Conservation (phyloP, 1,140 invertebrate genomes). For the Helicoverpa zea region DNA sequence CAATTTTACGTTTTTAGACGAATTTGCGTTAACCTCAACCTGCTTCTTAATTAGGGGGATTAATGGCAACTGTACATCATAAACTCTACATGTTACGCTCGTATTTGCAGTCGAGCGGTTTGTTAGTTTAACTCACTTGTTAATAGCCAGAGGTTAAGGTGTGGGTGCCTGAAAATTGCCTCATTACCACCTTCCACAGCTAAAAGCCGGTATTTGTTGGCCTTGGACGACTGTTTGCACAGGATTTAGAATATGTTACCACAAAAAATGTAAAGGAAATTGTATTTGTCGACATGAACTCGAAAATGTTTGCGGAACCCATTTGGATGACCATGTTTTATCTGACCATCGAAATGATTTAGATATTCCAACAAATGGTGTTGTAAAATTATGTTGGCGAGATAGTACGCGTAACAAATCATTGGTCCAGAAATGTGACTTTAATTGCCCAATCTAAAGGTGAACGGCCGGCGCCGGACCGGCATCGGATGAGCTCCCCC, state of each 20-base stretch:
- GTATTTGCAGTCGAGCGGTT: conserved; percentile 42
- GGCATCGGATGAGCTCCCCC: conserved; percentile 62
- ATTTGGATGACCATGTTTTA: conserved; percentile 33
- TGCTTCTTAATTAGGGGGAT: background rate
- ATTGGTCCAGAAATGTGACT: conserved; percentile 54
- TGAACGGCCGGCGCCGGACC: conserved; percentile 53
- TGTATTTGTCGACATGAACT: conserved; percentile 38
- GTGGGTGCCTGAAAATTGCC: conserved; percentile 53
- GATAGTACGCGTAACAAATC: conserved; percentile 53
- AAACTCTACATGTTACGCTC: conserved; percentile 32
- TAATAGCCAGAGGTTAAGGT: conserved; percentile 53
- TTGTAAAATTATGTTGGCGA: conserved; percentile 25
- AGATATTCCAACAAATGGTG: conserved; percentile 15
- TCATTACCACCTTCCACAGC: conserved; percentile 60
- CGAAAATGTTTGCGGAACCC: conserved; percentile 40
- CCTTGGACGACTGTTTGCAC: conserved; percentile 51
- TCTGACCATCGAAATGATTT: conserved; percentile 18
- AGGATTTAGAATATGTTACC: conserved; percentile 49
- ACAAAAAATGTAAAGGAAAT: conserved; percentile 50
- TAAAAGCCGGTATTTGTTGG: conserved; percentile 61
- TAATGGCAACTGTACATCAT: conserved; percentile 43
- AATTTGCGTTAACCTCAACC: background rate
- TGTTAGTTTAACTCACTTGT: conserved; percentile 46
- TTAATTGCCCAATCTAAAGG: conserved; percentile 63
- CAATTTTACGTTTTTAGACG: conserved; percentile 1